phyloP scores from a whole-genome alignment of 1,140 invertebrate genomes.

The Drosophila tropicalis region DNA sequence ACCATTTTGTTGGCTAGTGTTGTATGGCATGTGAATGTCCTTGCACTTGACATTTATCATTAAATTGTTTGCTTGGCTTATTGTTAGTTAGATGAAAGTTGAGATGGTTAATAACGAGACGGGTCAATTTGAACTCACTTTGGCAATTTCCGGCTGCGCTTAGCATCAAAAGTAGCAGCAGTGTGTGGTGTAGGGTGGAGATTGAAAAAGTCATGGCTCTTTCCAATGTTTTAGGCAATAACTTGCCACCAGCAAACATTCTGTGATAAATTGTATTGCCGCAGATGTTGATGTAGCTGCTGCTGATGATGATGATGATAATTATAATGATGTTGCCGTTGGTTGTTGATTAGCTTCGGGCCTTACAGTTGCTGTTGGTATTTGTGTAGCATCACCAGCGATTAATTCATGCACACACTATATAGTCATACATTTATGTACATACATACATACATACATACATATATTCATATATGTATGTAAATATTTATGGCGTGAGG shows the following conservation, averaged over 20 bases:
- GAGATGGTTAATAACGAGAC: slow-evolving; percentile 1
- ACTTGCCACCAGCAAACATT: slow-evolving; percentile 14
- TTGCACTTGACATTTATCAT: background rate
- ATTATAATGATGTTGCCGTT: slow-evolving; percentile 26
- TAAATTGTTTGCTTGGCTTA: background rate
- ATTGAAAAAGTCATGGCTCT: slow-evolving; percentile 55
- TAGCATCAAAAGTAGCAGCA: slow-evolving; percentile 56
- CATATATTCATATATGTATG: slow-evolving; percentile 15
- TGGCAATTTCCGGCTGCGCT: slow-evolving; percentile 68
- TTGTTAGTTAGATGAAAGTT: background rate
- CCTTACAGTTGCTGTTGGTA: slow-evolving; percentile 26
- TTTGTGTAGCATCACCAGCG: slow-evolving; percentile 33
- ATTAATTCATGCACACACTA: slow-evolving; percentile 54
- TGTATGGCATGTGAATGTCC: slow-evolving; percentile 7
- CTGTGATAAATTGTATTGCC: background rate
- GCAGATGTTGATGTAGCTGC: slow-evolving; percentile 25
- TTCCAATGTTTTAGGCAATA: slow-evolving; percentile 11
- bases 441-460: slow-evolving; percentile 15
- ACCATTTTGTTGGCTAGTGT: background rate
- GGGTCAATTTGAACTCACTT: slow-evolving; percentile 54
- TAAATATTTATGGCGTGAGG: slow-evolving; percentile 41
- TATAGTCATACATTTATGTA: slow-evolving; percentile 18
- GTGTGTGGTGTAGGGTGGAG: slow-evolving; percentile 40
- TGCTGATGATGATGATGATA: slow-evolving; percentile 14
- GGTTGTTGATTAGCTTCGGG: slow-evolving; percentile 38